Evolutionary conservation across 1,140 invertebrate species (phyloP).

Genomic region (Rhynchophorus ferrugineus): DNA sequence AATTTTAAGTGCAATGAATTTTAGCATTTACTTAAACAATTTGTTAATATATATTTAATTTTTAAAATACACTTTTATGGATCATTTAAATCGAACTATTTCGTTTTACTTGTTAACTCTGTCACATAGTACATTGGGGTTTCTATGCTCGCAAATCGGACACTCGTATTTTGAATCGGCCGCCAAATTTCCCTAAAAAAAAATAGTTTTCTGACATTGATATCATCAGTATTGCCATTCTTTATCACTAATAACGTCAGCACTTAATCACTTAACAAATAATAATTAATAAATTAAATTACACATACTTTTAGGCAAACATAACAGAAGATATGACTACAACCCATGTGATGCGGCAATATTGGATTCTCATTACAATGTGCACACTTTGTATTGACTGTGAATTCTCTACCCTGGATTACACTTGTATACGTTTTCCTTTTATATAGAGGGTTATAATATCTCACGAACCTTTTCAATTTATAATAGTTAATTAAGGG

Average conservation of each 20-base stretch:
- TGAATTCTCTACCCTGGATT: conserved; percentile 33
- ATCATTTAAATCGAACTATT: too few species aligned
- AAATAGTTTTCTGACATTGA: too few species aligned
- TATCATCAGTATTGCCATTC: conserved; percentile 3
- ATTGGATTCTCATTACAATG: conserved; percentile 49
- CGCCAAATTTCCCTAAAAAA: conserved; percentile 40
- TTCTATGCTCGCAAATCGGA: conserved; percentile 37
- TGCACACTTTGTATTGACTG: conserved; percentile 46
- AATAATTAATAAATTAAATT: not conserved
- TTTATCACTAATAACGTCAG: not conserved
- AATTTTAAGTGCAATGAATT: conserved; percentile 10
- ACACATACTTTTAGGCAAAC: conserved; percentile 49
- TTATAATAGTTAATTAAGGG: conserved; percentile 40
- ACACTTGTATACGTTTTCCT: conserved; percentile 15
- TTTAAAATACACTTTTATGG: too few species aligned
- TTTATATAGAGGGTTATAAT: conserved; percentile 32
- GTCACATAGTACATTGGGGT: conserved; percentile 31
- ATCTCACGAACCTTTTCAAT: conserved; percentile 30
- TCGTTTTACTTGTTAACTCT: conserved; percentile 20
- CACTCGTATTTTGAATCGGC: conserved; percentile 41
- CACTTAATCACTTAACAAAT: not conserved
- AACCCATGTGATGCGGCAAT: conserved; percentile 55
- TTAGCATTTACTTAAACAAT: conserved; percentile 7
- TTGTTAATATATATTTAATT: conserved; percentile 6
- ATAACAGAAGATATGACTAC: conserved; percentile 57